Evolutionary conservation across 1,140 invertebrate genomes (phyloP), one percentile per base, ranked within the genome.

Genomic region (Camponotus pennsylvanicus): DNA sequence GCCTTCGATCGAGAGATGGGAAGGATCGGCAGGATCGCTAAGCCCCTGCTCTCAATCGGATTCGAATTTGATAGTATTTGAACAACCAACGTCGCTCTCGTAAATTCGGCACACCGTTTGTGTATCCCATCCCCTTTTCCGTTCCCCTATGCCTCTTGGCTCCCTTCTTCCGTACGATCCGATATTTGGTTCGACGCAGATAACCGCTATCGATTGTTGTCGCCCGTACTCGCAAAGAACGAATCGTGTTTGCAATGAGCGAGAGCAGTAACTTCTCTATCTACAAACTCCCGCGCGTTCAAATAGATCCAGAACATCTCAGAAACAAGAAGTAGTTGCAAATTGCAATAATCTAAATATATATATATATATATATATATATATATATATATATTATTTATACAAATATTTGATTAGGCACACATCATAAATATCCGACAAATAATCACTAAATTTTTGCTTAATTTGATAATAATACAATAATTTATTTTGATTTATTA

Each of bases 101-200:
- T 71, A 86, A 86, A 89, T 89, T 89, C 88, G 78, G 78, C 89
- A 87, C 66, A 37, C 78, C 49, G 75, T 82, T 86, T 82, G 76
- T 80, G 82, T 86, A 70, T 67, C 64, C 69, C 75, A 66, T 59
- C 79, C 42, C 70, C 55, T 66, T 87, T 55, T 15, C n/a, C 27
- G 4, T 40, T 27, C 40, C 57, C 34, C 42, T 71, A 79, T 80
- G 45, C 37, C 45, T 70, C 45, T 64, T 76, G 69, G 45, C 57
- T 57, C 45, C 55, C 66, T 87, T 87, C 88, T 87, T 90, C 73
- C 59, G 21, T 1, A 18, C 80, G 84, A 87, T 79, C 66, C 88
- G 88, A 90, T 85, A 87, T 90, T 90, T 86, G 88, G 87, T 85
- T 88, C 85, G 63, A 52, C 67, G 88, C 73, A 84, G 83, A 89